Evolutionary conservation across 2,113 vertebrate species (phyloP), one percentile per base, ranked within the genome.

Genomic region (Grammomys dolichurus): DNA sequence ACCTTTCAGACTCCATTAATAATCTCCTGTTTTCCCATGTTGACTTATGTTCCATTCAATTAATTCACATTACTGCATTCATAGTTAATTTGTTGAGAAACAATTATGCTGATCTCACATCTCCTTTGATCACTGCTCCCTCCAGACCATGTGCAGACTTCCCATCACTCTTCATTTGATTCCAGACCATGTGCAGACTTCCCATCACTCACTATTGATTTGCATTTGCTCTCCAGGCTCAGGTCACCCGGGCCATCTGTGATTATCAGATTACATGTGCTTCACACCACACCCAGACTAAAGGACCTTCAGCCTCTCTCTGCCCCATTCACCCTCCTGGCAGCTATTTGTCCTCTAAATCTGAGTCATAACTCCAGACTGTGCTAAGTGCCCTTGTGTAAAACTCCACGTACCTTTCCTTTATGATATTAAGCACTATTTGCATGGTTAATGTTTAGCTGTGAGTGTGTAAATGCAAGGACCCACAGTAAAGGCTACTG

Each of bases 41-140:
- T 5, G 46, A n/a, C 26, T 36, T 26, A 0, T 72, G 26, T 19
- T 28, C 28, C 58, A 70, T 75, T 73, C 24, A 69, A 87, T 86
- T 80, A 46, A 11, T 95, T 89, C 51, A 70, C 43, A 82, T 10
- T 76, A 76, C 9, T 76, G 65, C 69, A 69, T 19, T 13, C 20
- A 46, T 70, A 80, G 56, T 73, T 93, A 63, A 70, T 75, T 58
- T 87, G 48, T 46, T 87, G 69, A 73, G 72, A 91, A 48, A 73
- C 58, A 76, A 48, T 33, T 72, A 51, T 48, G 46, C 87, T 70
- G 31, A 92, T 84, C 60, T 92, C 75, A 54, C n/a, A 82, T 95
- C 63, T 69, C 46, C 72, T 43, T 65, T 40, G 56, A 51, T 69
- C 24, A 11, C 9, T 43, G 51, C 13, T 54, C 22, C 20, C 33